These are phyloP conservation scores for Ips typographus DNA, from an alignment of 1,140 invertebrate genomes.

Conservation along the genomic window DNA sequence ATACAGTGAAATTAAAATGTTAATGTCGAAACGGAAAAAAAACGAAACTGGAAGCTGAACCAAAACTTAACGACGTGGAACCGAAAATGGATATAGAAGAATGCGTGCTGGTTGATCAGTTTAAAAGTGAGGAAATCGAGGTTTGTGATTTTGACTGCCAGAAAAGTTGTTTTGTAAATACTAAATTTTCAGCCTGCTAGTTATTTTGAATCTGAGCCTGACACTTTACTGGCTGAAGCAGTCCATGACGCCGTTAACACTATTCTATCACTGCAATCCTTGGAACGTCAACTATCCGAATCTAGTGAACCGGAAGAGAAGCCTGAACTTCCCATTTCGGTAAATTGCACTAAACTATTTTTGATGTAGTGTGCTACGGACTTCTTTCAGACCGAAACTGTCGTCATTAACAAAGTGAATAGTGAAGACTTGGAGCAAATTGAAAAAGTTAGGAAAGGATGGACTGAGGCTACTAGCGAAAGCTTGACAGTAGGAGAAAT, in stretches of 20 bases:
- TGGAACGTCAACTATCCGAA: slow-evolving; percentile 28
- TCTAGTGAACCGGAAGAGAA: slow-evolving; percentile 22
- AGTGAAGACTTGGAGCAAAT: slow-evolving; percentile 42
- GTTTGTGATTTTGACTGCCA: not conserved
- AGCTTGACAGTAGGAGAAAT: slow-evolving; percentile 84
- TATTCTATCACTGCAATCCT: slow-evolving; percentile 41
- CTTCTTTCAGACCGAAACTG: slow-evolving; percentile 1
- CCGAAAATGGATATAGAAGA: not conserved
- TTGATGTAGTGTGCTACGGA: not conserved
- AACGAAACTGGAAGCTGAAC: slow-evolving; percentile 42
- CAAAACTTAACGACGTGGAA: slow-evolving; percentile 3
- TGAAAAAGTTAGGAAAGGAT: slow-evolving; percentile 70
- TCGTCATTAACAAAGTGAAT: not conserved
- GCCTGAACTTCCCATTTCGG: not conserved
- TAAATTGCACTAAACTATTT: not conserved
- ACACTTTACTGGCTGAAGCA: slow-evolving; percentile 35
- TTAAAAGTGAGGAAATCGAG: slow-evolving; percentile 26
- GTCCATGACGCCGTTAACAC: slow-evolving; percentile 48
- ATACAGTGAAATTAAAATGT: slow-evolving; percentile 22
- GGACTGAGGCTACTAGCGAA: slow-evolving; percentile 73
- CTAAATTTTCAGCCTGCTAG: slow-evolving; percentile 25
- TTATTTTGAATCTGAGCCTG: slow-evolving; percentile 21
- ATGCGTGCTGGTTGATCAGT: not conserved
- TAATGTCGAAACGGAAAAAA: slow-evolving; percentile 40
- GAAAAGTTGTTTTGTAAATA: not conserved